phyloP scores from a whole-genome alignment of 2,888 invertebrate species.

The Halocaridina rubra region DNA sequence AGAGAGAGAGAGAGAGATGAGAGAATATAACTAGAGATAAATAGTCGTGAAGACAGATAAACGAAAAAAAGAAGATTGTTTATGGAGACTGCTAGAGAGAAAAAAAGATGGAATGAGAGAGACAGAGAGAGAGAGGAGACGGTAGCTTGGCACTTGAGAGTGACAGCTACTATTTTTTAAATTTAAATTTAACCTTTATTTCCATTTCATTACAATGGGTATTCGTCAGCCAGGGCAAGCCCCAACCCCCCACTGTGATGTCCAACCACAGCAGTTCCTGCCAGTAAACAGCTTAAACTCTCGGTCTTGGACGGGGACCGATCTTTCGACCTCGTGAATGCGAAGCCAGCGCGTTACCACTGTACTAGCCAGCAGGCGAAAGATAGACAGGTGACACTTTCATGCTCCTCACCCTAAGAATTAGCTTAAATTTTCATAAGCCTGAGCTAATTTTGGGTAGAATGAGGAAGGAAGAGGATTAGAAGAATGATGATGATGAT shows the following conservation, averaged over 20 bases:
- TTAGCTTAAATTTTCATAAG: conserved; percentile 45
- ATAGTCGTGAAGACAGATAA: background rate
- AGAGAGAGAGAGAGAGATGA: background rate
- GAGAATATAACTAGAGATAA: background rate
- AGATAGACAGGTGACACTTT: conserved; percentile 51
- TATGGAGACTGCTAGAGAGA: background rate
- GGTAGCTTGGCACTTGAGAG: background rate
- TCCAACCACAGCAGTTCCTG: no score
- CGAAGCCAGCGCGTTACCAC: no score
- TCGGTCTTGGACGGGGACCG: no score
- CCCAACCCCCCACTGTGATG: no score
- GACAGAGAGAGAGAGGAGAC: conserved; percentile 18
- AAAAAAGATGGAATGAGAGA: background rate
- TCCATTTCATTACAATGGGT: no score
- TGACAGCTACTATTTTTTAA: conserved; percentile 45
- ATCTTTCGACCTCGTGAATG: no score
- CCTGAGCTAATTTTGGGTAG: background rate
- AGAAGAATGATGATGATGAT: no score
- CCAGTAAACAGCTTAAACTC: no score
- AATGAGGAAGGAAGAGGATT: no score
- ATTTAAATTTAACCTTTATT: no score
- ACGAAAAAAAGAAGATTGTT: background rate
- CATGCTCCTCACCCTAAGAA: conserved; percentile 36
- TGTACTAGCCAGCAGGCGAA: no score
- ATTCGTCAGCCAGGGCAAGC: no score